A percentile compares a stretch with the other conserved stretches of the same genome.
These are phyloP conservation scores for Magallana nippona DNA, from an alignment of 2,888 invertebrate species.

Conservation along the genomic window DNA sequence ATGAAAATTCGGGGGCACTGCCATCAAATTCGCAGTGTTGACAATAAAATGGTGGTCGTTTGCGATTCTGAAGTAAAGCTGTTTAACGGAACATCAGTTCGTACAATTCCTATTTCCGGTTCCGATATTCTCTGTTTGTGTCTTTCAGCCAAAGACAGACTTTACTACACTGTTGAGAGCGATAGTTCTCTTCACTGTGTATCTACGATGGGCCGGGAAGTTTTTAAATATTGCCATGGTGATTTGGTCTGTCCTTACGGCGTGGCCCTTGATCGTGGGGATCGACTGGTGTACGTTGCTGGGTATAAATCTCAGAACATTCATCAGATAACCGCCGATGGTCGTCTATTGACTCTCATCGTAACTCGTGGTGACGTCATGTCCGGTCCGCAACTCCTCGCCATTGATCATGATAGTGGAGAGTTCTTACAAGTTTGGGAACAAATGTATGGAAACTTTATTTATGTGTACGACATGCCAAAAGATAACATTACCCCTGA, in stretches of 20 bases:
- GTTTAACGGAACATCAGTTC: conserved; percentile 31
- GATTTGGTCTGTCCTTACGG: conserved; percentile 28
- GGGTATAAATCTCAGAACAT: conserved; percentile 36
- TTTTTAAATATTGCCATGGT: conserved; percentile 28
- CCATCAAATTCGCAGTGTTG: not conserved
- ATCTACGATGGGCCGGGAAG: not conserved
- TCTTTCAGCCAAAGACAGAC: conserved; percentile 20
- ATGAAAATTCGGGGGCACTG: conserved; percentile 38
- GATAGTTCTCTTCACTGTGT: conserved; percentile 25
- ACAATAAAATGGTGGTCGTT: conserved; percentile 25
- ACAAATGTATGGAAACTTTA: conserved; percentile 37
- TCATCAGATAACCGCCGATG: conserved; percentile 31
- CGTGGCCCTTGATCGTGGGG: not conserved
- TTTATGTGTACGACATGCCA: conserved; percentile 33
- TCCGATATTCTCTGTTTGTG: conserved; percentile 1
- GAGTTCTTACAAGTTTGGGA: conserved; percentile 35
- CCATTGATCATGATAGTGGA: conserved; percentile 7
- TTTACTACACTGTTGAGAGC: conserved; percentile 15
- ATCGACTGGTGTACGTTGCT: conserved; percentile 22
- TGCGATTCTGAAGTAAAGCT: conserved; percentile 22
- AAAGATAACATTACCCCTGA: not conserved
- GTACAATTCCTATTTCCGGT: conserved; percentile 20
- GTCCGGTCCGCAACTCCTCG: conserved; percentile 31
- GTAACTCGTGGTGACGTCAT: conserved; percentile 36
- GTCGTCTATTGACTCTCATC: not conserved